These are phyloP conservation scores for Dolichomitus sp. DNA, from an alignment of 2,888 invertebrate species.

Conservation along the genomic window DNA sequence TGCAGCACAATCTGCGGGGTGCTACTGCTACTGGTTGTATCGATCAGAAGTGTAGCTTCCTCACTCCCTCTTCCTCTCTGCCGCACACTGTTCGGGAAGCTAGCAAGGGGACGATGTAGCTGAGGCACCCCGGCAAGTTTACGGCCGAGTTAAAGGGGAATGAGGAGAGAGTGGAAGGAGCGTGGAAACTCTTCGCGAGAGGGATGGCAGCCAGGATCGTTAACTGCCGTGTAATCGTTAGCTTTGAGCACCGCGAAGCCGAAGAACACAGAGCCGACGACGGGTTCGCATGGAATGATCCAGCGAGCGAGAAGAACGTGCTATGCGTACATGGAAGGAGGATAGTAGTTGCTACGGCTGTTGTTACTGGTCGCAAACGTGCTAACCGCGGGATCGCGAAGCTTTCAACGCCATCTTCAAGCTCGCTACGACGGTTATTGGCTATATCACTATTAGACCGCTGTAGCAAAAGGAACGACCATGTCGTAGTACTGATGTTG, in stretches of 20 bases:
- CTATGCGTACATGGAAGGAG: slow-evolving; percentile 25
- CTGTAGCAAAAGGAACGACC: neutral
- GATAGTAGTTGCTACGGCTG: slow-evolving; percentile 11
- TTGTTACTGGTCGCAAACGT: slow-evolving; percentile 43
- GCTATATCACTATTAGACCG: slow-evolving; percentile 11
- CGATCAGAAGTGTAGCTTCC: slow-evolving; percentile 42
- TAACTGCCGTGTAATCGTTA: slow-evolving; percentile 82
- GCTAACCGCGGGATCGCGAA: slow-evolving; percentile 44
- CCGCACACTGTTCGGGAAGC: slow-evolving; percentile 5
- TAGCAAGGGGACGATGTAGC: slow-evolving; percentile 30
- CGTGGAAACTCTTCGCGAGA: slow-evolving; percentile 54
- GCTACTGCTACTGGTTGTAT: slow-evolving; percentile 40
- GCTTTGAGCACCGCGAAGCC: slow-evolving; percentile 75
- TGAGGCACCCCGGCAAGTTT: slow-evolving; percentile 30
- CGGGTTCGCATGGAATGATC: slow-evolving; percentile 53
- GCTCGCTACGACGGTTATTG: slow-evolving; percentile 48
- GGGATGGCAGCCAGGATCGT: slow-evolving; percentile 73
- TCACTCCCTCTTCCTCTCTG: neutral
- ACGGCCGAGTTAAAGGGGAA: slow-evolving; percentile 44
- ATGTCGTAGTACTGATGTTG: neutral
- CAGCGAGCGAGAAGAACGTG: slow-evolving; percentile 39
- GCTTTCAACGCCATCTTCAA: slow-evolving; percentile 40
- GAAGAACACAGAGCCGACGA: slow-evolving; percentile 66
- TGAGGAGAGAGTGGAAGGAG: slow-evolving; percentile 56
- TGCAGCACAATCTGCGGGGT: neutral